These are phyloP conservation scores for Cisticola juncidis DNA, from an alignment of 2,113 vertebrate genomes.

Conservation along the genomic window DNA sequence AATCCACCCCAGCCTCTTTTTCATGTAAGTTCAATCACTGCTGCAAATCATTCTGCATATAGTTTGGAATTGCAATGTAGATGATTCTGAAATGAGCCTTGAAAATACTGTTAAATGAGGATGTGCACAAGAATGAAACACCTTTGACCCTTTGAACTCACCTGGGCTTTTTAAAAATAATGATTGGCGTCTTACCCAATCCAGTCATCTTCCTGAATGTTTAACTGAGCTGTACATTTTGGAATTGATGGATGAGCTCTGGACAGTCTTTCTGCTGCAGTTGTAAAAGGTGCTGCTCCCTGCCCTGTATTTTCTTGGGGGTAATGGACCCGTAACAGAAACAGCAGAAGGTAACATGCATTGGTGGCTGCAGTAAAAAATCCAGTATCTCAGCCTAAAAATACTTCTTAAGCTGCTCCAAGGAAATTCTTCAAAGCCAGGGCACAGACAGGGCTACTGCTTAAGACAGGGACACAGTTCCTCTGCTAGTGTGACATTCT, in stretches of 20 bases:
- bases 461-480: background rate
- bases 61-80: background rate
- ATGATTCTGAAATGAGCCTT: background rate
- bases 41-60: background rate
- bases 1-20: background rate
- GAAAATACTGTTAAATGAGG: background rate
- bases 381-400: background rate
- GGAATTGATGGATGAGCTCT: background rate
- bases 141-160: background rate
- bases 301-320: background rate
- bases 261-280: background rate
- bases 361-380: background rate
- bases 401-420: background rate
- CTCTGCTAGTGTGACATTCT: background rate
- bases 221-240: background rate
- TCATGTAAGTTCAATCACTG: background rate
- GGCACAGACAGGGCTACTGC: background rate
- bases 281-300: background rate
- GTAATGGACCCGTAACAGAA: background rate
- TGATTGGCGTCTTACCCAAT: background rate
- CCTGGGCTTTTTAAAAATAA: background rate
- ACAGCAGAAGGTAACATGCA: background rate
- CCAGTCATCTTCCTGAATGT: background rate
- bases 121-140: background rate
- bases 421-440: background rate